Evolutionary conservation across 1,140 invertebrate species (phyloP).

Genomic region (Hestina assimilis): DNA sequence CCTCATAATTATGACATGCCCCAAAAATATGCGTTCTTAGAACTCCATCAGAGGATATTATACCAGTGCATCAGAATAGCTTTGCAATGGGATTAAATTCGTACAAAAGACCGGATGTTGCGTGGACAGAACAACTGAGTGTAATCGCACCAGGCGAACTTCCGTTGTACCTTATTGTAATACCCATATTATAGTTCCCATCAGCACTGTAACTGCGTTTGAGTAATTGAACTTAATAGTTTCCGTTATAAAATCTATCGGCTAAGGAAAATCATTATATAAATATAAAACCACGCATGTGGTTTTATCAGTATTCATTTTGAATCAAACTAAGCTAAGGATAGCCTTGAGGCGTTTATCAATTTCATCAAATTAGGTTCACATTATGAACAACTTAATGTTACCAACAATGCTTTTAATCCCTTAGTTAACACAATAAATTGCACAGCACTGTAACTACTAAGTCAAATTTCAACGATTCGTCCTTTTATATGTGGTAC

Average conservation of each 20-base stretch:
- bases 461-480: no score
- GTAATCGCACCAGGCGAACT: slow-evolving; percentile 51
- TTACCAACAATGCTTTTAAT: no score
- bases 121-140: slow-evolving; percentile 43
- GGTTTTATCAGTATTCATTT: no score
- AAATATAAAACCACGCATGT: no score
- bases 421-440: no score
- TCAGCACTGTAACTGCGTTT: neutral
- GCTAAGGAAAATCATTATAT: neutral
- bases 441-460: no score
- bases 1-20: slow-evolving; percentile 2
- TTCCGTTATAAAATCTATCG: neutral
- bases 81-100: slow-evolving; percentile 46
- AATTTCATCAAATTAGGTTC: no score
- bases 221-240: neutral
- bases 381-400: no score
- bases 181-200: neutral
- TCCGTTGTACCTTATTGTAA: slow-evolving; percentile 37
- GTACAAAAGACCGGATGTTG: slow-evolving; percentile 65
- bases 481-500: no score
- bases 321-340: no score
- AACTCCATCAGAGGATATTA: slow-evolving; percentile 23
- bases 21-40: slow-evolving; percentile 23
- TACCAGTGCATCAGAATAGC: slow-evolving; percentile 35
- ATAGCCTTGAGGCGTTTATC: no score